Percentiles rank a stretch among this genome's conserved stretches.
Conservation (phyloP, 2,797 vertebrate genomes). For the Anas acuta region DNA sequence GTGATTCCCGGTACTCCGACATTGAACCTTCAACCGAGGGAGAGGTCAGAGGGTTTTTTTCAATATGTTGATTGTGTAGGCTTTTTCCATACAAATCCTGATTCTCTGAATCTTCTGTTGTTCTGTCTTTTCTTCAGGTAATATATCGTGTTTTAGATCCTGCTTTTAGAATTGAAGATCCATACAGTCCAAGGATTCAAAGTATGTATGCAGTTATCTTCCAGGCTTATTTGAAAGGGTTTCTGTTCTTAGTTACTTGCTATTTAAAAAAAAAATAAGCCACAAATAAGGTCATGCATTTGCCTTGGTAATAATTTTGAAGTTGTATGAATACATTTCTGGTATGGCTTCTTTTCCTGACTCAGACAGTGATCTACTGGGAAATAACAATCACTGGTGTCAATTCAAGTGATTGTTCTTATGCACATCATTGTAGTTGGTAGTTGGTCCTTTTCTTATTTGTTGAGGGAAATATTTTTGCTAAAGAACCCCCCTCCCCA, state of each 20-base stretch:
- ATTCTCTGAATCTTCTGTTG: neutral
- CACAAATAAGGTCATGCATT: neutral
- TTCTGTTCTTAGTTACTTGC: neutral
- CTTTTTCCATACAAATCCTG: neutral
- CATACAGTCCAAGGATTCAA: constrained; percentile 94
- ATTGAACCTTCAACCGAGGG: constrained; percentile 97
- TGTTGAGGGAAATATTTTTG: neutral
- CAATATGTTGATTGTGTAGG: neutral
- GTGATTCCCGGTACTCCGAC: constrained; percentile 95
- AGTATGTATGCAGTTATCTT: constrained; percentile 80
- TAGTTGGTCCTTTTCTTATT: neutral
- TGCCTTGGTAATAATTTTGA: neutral
- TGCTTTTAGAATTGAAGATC: constrained; percentile 93
- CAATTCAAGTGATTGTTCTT: neutral
- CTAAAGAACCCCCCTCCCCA: neutral
- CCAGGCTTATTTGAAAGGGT: neutral
- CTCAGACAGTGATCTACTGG: neutral
- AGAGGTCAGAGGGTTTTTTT: constrained; percentile 82
- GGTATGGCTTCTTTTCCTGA: neutral
- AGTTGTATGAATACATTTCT: neutral
- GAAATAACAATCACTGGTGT: neutral
- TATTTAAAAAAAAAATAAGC: neutral
- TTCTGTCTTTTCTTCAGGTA: constrained; percentile 79
- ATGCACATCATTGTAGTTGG: rapidly evolving
- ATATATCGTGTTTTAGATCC: constrained; percentile 97